A percentile compares a stretch with the other conserved stretches of the same genome.
Conservation (phyloP, 1,140 invertebrate genomes). For the Cotesia vestalis region DNA sequence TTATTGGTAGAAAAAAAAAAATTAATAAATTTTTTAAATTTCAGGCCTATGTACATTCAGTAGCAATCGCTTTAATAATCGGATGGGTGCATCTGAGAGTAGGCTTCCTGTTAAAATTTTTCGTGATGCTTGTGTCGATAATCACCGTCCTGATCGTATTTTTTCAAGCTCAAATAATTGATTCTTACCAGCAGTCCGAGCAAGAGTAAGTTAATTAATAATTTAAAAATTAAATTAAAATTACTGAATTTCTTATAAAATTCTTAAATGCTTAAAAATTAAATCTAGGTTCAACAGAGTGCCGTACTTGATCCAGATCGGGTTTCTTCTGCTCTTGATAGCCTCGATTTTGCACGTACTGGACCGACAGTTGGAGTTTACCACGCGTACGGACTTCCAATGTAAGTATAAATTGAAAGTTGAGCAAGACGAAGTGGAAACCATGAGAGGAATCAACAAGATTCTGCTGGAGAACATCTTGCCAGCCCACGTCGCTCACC, state of each 20-base stretch:
- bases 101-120: conserved; percentile 83
- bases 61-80: conserved; percentile 77
- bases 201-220: conserved; percentile 69
- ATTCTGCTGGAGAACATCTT: conserved; percentile 95
- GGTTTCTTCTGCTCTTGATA: conserved; percentile 71
- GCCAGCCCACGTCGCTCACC: conserved; percentile 93
- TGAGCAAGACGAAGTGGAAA: conserved; percentile 94
- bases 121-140: conserved; percentile 77
- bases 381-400: conserved; percentile 86
- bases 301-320: conserved; percentile 73
- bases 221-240: background rate
- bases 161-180: conserved; percentile 47
- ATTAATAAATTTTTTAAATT: conserved; percentile 47
- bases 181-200: conserved; percentile 67
- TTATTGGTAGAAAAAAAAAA: too few species aligned
- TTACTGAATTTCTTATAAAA: conserved; percentile 7
- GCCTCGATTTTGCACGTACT: conserved; percentile 78
- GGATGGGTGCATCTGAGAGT: conserved; percentile 86
- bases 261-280: conserved; percentile 43
- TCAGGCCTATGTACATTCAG: conserved; percentile 83
- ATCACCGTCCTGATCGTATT: conserved; percentile 56
- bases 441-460: conserved; percentile 94
- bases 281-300: conserved; percentile 70
- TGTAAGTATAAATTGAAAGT: conserved; percentile 92
- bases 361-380: conserved; percentile 87